phyloP scores from a whole-genome alignment of 2,113 vertebrate genomes.

The Zeus faber region DNA sequence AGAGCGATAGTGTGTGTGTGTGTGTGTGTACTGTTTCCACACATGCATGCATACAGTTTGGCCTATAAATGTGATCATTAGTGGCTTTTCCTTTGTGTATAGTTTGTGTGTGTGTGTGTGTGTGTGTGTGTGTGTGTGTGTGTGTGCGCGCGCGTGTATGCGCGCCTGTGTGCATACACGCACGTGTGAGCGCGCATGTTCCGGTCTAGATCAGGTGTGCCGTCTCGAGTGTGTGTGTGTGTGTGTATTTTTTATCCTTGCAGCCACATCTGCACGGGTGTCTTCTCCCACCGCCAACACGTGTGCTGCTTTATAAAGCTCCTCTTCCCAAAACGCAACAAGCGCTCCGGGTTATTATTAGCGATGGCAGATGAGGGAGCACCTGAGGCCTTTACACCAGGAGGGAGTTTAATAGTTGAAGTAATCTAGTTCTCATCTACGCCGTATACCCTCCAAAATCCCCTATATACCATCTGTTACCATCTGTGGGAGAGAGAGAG shows the following conservation, averaged over 20 bases:
- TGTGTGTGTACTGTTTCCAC: neutral
- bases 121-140: conserved; percentile 2
- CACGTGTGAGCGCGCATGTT: too few relatives aligned
- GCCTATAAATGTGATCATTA: too few relatives aligned
- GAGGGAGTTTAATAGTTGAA: conserved; percentile 33
- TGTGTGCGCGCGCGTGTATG: too few relatives aligned
- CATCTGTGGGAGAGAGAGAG: conserved; percentile 32
- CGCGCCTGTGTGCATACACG: too few relatives aligned
- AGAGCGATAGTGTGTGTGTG: neutral
- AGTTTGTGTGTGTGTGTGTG: neutral
- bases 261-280: conserved; percentile 12
- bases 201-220: neutral
- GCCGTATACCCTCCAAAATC: conserved; percentile 11
- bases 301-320: conserved; percentile 17
- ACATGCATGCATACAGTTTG: too few relatives aligned
- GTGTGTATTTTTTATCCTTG: too few relatives aligned
- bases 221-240: conserved; percentile 19
- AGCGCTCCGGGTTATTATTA: conserved; percentile 37
- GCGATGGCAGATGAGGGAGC: conserved; percentile 39
- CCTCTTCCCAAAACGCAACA: conserved; percentile 3
- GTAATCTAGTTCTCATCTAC: conserved; percentile 56
- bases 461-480: conserved; percentile 48
- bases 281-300: conserved; percentile 4
- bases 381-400: conserved; percentile 44
- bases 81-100: neutral